Evolutionary conservation across 2,797 vertebrate species (phyloP).

Genomic region (Distichodus sexfasciatus): DNA sequence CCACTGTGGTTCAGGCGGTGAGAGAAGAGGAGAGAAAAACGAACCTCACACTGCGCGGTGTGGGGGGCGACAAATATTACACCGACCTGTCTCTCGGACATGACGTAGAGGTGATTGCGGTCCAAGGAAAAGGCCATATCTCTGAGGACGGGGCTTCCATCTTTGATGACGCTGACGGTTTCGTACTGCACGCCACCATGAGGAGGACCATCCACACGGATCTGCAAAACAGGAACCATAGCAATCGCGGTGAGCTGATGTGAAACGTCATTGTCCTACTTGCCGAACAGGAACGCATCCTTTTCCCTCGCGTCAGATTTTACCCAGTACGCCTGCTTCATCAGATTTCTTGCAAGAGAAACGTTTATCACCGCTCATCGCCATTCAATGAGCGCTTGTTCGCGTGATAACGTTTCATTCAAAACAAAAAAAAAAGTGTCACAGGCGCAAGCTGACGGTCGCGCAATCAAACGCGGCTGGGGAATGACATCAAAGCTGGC

Average conservation of each 20-base stretch:
- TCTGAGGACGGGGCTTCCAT: conserved; percentile 85
- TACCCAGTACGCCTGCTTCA: no score
- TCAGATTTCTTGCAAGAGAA: no score
- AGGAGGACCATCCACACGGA: conserved; percentile 86
- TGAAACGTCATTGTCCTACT: no score
- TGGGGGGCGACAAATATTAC: background rate
- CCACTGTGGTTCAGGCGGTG: background rate
- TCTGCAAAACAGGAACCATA: conserved; percentile 74
- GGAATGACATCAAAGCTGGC: background rate
- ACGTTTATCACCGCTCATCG: no score
- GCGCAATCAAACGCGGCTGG: background rate
- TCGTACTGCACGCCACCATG: conserved; percentile 90
- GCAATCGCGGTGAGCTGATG: no score
- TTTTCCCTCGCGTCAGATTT: no score
- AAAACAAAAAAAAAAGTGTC: no score
- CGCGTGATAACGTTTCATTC: no score
- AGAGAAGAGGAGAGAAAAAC: background rate
- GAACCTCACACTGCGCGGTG: no score
- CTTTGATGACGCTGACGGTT: conserved; percentile 87
- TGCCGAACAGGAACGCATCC: no score
- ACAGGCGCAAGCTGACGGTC: no score
- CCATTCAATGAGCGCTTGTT: no score
- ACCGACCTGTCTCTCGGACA: conserved; percentile 94
- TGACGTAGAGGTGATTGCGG: conserved; percentile 89
- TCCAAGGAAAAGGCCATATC: conserved; percentile 97